A percentile compares a stretch with the other conserved stretches of the same genome.
These are phyloP conservation scores for Smutsia temminckii DNA, from an alignment of 2,797 vertebrate genomes.

Conservation along the genomic window DNA sequence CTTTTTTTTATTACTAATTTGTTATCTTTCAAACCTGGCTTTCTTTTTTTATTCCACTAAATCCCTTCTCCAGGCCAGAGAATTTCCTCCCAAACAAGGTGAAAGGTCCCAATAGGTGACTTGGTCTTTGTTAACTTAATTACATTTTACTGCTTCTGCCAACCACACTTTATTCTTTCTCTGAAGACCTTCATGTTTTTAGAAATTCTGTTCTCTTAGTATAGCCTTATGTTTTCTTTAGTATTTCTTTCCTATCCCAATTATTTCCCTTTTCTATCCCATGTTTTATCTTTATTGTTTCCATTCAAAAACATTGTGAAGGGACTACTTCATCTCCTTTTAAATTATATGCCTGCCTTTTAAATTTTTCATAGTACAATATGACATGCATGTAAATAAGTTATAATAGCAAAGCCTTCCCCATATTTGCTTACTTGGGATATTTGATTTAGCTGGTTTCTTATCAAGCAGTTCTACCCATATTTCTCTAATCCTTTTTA, in stretches of 20 bases:
- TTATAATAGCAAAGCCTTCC: constrained; percentile 55
- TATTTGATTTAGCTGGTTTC: constrained; percentile 63
- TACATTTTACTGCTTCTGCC: not conserved
- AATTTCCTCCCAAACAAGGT: not conserved
- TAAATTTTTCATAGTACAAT: constrained; percentile 36
- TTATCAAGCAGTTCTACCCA: constrained; percentile 20
- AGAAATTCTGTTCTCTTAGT: not conserved
- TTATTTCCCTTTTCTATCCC: not conserved
- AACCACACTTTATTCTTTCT: not conserved
- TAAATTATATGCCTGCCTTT: not conserved
- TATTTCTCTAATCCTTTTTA: constrained; percentile 67
- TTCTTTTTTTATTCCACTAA: not conserved
- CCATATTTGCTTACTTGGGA: constrained; percentile 51
- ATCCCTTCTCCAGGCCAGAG: not conserved
- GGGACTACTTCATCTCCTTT: constrained; percentile 4
- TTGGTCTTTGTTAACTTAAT: not conserved
- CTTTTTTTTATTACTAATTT: not conserved
- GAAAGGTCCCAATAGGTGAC: not conserved
- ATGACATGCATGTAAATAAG: constrained; percentile 48
- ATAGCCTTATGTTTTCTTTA: not conserved
- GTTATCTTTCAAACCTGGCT: not conserved
- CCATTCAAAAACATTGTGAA: not conserved
- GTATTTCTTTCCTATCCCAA: not conserved
- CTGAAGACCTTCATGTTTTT: not conserved
- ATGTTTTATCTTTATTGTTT: constrained; percentile 37